Evolutionary conservation across 2,797 vertebrate genomes (phyloP).

Genomic region (Tiaroga cobitis): DNA sequence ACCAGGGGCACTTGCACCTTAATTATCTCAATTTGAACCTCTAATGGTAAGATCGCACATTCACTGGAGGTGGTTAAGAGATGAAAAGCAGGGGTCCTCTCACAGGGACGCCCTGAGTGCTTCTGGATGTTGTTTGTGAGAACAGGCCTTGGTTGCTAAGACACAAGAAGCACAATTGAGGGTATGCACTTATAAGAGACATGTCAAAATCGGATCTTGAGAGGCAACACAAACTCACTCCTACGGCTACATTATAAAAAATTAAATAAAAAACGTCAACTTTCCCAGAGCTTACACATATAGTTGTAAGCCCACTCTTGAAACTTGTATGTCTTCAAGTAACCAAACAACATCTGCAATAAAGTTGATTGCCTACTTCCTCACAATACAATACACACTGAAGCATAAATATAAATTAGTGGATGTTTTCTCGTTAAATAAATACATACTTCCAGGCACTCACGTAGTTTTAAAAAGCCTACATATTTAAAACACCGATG

Average conservation of each 20-base stretch:
- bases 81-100: constrained; percentile 60
- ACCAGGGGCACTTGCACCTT: constrained; percentile 35
- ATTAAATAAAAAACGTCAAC: neutral
- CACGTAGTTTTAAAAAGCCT: neutral
- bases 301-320: neutral
- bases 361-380: neutral
- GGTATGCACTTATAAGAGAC: constrained; percentile 60
- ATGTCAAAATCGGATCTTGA: constrained; percentile 60
- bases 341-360: neutral
- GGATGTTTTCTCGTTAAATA: neutral
- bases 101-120: constrained; percentile 57
- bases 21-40: constrained; percentile 56
- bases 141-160: constrained; percentile 72
- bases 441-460: neutral
- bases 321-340: neutral
- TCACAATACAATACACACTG: neutral
- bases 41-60: constrained; percentile 32
- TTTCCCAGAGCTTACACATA: neutral
- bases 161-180: constrained; percentile 63
- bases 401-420: neutral
- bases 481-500: neutral
- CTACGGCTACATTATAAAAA: neutral
- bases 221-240: constrained; percentile 39
- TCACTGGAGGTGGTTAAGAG: constrained; percentile 41
- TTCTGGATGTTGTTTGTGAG: constrained; percentile 61